Percentiles rank a stretch among this genome's conserved stretches.
phyloP scores from a whole-genome alignment of 2,113 vertebrate genomes.

The Dascyllus trimaculatus region DNA sequence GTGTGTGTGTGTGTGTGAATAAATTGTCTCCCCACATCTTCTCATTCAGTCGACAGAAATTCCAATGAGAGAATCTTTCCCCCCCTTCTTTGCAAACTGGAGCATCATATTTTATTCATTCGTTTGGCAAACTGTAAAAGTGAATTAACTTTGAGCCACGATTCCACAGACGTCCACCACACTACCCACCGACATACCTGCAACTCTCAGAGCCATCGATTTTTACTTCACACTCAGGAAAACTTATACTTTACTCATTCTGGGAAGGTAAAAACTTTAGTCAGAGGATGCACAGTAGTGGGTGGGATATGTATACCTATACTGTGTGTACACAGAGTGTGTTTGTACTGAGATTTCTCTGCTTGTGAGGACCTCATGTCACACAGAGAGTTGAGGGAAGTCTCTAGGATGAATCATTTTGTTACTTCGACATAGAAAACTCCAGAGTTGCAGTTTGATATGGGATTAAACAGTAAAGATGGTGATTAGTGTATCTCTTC shows the following conservation, averaged over 20 bases:
- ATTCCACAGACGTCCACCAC: conserved; percentile 24
- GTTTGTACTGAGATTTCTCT: conserved; percentile 4
- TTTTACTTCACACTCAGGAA: conserved; percentile 52
- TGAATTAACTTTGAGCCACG: conserved; percentile 55
- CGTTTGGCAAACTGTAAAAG: conserved; percentile 67
- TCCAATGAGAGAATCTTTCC: conserved; percentile 56
- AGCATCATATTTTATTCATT: conserved; percentile 76
- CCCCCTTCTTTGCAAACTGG: conserved; percentile 47
- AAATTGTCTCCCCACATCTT: conserved; percentile 38
- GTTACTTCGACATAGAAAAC: background rate
- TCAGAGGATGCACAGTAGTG: conserved; percentile 28
- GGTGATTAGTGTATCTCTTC: background rate
- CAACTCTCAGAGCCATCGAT: conserved; percentile 46
- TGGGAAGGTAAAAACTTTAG: background rate
- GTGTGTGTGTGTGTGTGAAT: conserved; percentile 31
- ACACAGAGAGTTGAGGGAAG: background rate
- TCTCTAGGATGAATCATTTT: background rate
- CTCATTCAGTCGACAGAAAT: conserved; percentile 52
- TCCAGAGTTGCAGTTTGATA: background rate
- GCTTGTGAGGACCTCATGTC: conserved; percentile 20
- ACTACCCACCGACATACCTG: conserved; percentile 49
- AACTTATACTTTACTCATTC: conserved; percentile 53
- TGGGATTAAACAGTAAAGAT: background rate
- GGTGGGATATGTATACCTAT: background rate
- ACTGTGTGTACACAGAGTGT: background rate